Conservation (phyloP, 2,888 invertebrate species). For the Eremobia ochroleuca region DNA sequence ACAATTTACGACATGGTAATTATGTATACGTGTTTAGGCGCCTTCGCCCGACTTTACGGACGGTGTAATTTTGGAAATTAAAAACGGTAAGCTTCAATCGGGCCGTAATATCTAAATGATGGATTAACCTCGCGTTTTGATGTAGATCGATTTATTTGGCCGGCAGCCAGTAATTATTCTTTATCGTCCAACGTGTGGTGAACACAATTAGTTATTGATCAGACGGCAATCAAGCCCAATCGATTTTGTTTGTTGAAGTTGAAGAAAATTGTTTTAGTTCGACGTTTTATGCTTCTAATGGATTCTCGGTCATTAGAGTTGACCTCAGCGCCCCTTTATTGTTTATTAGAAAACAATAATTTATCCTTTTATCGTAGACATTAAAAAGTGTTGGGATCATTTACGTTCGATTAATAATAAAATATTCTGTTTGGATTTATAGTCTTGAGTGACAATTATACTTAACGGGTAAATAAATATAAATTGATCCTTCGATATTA, state of each 20-base stretch:
- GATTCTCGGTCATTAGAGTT: conserved; percentile 84
- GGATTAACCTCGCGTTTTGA: conserved; percentile 90
- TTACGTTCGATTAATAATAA: conserved; percentile 57
- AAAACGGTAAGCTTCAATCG: conserved; percentile 90
- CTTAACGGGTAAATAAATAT: conserved; percentile 37
- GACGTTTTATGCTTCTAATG: conserved; percentile 87
- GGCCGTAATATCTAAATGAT: conserved; percentile 90
- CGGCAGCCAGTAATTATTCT: conserved; percentile 90
- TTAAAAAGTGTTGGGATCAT: conserved; percentile 61
- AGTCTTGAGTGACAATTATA: conserved; percentile 1
- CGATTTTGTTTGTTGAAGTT: conserved; percentile 91
- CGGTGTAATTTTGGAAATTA: conserved; percentile 90
- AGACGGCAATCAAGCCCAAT: conserved; percentile 89
- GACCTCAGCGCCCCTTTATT: conserved; percentile 77
- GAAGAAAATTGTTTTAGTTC: conserved; percentile 90
- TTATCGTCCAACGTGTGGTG: conserved; percentile 90
- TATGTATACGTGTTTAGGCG: conserved; percentile 87
- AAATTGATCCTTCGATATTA: conserved; percentile 37
- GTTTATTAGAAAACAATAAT: conserved; percentile 82
- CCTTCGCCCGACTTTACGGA: conserved; percentile 78
- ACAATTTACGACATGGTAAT: conserved; percentile 89
- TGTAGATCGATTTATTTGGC: conserved; percentile 91
- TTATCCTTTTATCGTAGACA: conserved; percentile 69
- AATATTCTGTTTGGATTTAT: conserved; percentile 41
- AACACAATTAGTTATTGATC: conserved; percentile 91